phyloP scores from a whole-genome alignment of 2,113 vertebrate species.

The Chloebia gouldiae region DNA sequence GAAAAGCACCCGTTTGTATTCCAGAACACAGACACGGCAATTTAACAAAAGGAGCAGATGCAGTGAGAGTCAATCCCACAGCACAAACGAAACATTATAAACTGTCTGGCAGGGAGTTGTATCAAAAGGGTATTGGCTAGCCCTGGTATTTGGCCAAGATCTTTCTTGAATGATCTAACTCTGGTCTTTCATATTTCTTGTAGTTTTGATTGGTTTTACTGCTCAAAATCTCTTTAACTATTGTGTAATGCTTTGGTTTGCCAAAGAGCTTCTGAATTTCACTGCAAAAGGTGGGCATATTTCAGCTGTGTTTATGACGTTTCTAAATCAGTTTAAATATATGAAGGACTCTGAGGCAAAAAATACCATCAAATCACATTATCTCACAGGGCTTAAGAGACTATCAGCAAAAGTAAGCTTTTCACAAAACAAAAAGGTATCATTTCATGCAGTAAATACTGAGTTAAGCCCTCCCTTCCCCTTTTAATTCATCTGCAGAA shows the following conservation, averaged over 20 bases:
- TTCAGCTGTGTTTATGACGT: constrained; percentile 3
- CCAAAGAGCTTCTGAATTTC: constrained; percentile 7
- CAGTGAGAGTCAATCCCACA: neutral
- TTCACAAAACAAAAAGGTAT: neutral
- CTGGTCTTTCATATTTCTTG: neutral
- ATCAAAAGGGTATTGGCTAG: neutral
- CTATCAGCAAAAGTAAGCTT: neutral
- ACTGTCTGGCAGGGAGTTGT: neutral
- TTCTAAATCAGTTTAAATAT: neutral
- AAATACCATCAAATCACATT: neutral
- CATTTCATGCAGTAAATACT: neutral
- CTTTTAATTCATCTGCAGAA: constrained; percentile 11
- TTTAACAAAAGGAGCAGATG: neutral
- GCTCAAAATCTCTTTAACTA: neutral
- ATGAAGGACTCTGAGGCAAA: neutral
- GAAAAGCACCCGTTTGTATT: neutral
- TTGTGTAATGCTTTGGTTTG: neutral
- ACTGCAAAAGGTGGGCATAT: neutral
- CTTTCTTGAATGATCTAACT: neutral
- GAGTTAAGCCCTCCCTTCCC: neutral
- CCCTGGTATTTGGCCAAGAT: neutral
- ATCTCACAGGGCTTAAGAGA: neutral
- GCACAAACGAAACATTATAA: neutral
- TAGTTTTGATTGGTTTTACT: neutral
- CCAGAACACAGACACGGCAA: neutral